phyloP scores from a whole-genome alignment of 2,888 invertebrate genomes.

The Phyllotreta striolata region DNA sequence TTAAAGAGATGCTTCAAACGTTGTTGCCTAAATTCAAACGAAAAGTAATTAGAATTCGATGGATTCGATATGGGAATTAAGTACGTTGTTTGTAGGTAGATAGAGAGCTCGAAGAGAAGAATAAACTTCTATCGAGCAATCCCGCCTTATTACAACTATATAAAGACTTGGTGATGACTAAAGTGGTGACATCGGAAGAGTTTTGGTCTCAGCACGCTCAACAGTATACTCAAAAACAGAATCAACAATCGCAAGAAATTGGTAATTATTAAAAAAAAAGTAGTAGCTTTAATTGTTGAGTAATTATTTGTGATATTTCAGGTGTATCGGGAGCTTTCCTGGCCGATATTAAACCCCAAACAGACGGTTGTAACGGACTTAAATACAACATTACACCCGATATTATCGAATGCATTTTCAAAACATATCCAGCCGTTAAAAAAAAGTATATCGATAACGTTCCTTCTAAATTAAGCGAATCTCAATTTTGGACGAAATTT shows the following conservation, averaged over 20 bases:
- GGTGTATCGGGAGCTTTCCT: slow-evolving; percentile 79
- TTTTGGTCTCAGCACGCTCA: slow-evolving; percentile 94
- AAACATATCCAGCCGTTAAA: slow-evolving; percentile 98
- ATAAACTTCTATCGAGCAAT: slow-evolving; percentile 86
- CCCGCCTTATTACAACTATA: slow-evolving; percentile 92
- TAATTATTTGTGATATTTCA: slow-evolving; percentile 50
- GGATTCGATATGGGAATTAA: background rate
- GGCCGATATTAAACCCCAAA: slow-evolving; percentile 96
- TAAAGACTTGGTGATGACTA: slow-evolving; percentile 95
- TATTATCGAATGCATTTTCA: slow-evolving; percentile 97
- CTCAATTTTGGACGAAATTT: slow-evolving; percentile 99
- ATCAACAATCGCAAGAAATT: slow-evolving; percentile 81
- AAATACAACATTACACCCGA: slow-evolving; percentile 97
- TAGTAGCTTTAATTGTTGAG: background rate
- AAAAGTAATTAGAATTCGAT: slow-evolving; percentile 69
- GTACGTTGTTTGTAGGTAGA: slow-evolving; percentile 52
- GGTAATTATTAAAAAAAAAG: slow-evolving; percentile 64
- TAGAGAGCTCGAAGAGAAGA: slow-evolving; percentile 61
- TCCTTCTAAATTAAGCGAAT: slow-evolving; percentile 92
- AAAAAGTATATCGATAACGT: slow-evolving; percentile 97
- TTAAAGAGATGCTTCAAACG: slow-evolving; percentile 90
- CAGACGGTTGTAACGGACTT: slow-evolving; percentile 95
- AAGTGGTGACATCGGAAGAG: slow-evolving; percentile 95
- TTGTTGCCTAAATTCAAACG: slow-evolving; percentile 92
- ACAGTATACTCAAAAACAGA: slow-evolving; percentile 74